Base-by-base conservation (phyloP, 2,113 vertebrate species). In the Deroptyus accipitrinus region DNA sequence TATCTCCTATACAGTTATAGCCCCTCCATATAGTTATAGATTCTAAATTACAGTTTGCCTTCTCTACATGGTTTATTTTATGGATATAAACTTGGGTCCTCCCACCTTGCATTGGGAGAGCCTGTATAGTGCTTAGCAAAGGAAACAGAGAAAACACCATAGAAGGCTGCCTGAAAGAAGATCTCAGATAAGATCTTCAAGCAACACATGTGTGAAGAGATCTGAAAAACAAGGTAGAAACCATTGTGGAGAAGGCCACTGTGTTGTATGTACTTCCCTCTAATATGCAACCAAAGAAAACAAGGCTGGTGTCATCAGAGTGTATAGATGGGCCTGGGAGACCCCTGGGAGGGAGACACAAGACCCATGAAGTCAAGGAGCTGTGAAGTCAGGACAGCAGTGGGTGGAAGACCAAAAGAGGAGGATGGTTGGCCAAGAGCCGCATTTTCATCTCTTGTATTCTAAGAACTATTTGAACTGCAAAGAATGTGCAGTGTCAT, bases 121-220 rank as follows among this genome's bases (percentile, higher is more conserved):
- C 24, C 48, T 54, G 17, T 39, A 2, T 17, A 59, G 27, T 5
- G 9, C 46, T 68, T 49, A 42, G 42, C 18, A 64, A 68, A 49
- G 30, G 70, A n/a, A 92, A n/a, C 13, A 75, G 35, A 23, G 27
- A 66, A 78, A 84, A 5, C 9, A 17, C 4, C 0, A 0, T 2
- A 6, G 2, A 23, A 78, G 54, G 37, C 25, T 54, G 17, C 52
- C 72, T 57, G 24, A 78, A 83, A 48, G 22, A 48, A 88, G 33
- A 5, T 54, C 31, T 51, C 10, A 20, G 7, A 30, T 30, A 62
- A n/a, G 4, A 48, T 66, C 66, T 90, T 52, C 17, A 17, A 77
- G 39, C 6, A n/a, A 41, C 10, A 7, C 1, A 11, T 2, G 14
- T 0, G 0, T 16, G 35, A 66, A 55, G 16, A 67, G 11, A 41